phyloP scores from a whole-genome alignment of 2,797 vertebrate genomes.

The Heteromormyrus szaboi region DNA sequence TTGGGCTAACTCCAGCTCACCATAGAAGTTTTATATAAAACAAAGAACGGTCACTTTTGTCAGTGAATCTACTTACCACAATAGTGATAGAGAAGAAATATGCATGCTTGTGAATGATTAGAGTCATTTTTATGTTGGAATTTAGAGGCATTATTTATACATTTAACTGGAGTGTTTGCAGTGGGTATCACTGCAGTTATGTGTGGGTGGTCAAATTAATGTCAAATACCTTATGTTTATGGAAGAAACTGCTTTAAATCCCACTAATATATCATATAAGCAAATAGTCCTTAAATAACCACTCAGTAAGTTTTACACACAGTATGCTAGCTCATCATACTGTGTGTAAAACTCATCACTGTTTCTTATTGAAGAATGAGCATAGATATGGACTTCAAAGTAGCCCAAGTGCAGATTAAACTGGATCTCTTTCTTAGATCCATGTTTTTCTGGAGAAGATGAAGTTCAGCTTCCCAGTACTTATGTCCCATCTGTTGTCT shows the following conservation, averaged over 20 bases:
- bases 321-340: too few relatives aligned
- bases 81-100: not conserved
- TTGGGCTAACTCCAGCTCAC: not conserved
- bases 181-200: not conserved
- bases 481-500: not conserved
- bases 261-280: not conserved
- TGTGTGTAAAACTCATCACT: not conserved
- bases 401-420: not conserved
- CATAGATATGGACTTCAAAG: not conserved
- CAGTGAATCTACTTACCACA: slow-evolving; percentile 7
- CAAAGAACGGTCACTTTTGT: not conserved
- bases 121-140: not conserved
- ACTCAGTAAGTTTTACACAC: not conserved
- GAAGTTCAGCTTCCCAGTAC: not conserved
- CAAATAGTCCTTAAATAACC: not conserved
- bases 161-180: slow-evolving; percentile 10
- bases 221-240: not conserved
- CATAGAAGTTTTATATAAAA: not conserved
- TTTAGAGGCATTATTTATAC: slow-evolving; percentile 18
- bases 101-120: slow-evolving; percentile 6
- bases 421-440: not conserved
- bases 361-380: not conserved
- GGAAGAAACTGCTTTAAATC: not conserved
- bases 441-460: not conserved
- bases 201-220: not conserved